Evolutionary conservation across 1,140 invertebrate genomes (phyloP), one percentile per base, ranked within the genome.

Genomic region (Trypoxylus dichotomus): DNA sequence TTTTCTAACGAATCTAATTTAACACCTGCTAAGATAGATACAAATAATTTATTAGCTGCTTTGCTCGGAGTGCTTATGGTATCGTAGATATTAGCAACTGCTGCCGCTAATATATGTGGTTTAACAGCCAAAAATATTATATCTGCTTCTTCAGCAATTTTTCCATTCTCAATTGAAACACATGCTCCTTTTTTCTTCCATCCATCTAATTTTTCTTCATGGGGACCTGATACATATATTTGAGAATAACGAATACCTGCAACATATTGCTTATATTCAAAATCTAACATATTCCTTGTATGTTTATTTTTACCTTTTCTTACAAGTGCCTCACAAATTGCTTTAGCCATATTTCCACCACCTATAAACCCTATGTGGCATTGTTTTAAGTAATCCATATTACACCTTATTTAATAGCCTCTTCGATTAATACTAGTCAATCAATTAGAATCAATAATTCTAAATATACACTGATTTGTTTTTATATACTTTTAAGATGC

Each of bases 331-430:
- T 92, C 89, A 24, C 91, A 92, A 82, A 98, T 94, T 11, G 96
- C 95, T 85, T 93, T 93, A 15, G 97, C 96, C 95, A 98, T 98
- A 87, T 96, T 95, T 75, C 97, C 97, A 79, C 95, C 95, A 11
- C 97, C 97, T 83, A 98, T 93, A 88, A 98, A 98, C 78, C 97
- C 97, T 80, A 98, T 86, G 77, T 82, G 84, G 19, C 72, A 24
- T 73, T 54, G 68, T 27, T 21, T 77, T 25, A 43, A 73, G 24
- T 41, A 63, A 19, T 63, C 47, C 32, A 76, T 68, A n/a, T 19
- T 41, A 10, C 29, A n/a, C n/a, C n/a, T n/a, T n/a, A n/a, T 47
- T 32, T 54, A 54, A 43, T 11, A 43, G 19, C 5, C 19, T 54
- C 47, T 54, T 54, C 5, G 15, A 54, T n/a, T 54, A 54, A 54